Evolutionary conservation across 2,888 invertebrate species (phyloP), one percentile per base, ranked within the genome.

Genomic region (Rosalia funebris): DNA sequence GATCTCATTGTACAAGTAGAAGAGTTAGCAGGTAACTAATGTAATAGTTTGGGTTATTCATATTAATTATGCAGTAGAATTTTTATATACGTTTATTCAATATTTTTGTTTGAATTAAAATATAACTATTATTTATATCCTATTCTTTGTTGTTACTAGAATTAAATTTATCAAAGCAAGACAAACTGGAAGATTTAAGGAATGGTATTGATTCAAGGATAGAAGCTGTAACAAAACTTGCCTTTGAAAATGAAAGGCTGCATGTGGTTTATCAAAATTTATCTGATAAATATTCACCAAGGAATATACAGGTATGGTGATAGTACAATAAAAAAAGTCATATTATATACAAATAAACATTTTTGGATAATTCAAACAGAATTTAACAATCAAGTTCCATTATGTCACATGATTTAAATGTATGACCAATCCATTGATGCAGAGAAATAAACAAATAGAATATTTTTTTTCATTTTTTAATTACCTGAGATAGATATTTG

Each of bases 1-100:
- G 89, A 90, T 57, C 82, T 91, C 60, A 90, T 92, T 80, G 83
- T 82, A 66, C 87, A 88, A 77, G 90, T 92, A 7, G 91, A 92
- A 75, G 85, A 84, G 75, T 82, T 88, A 74, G 88, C 89, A 71
- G 85, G 88, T 88, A 82, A 78, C n/a, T n/a, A n/a, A n/a, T n/a
- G n/a, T n/a, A n/a, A 79, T 25, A 14, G 7, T 9, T 25, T 1
- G 25, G 53, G 10, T 14, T 20, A 45, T n/a, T 17, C 7, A 41
- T 12, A 10, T n/a, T 5, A 16, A 50, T 17, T 31, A 11, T 37
- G 4, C n/a, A 3, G n/a, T 5, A 10, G 1, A 1, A 48, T 12
- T 50, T n/a, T 50, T 46, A 19, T 48, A 67, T 52, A 39, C 71
- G 76, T n/a, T n/a, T n/a, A n/a, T n/a, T n/a, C n/a, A n/a, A n/a